phyloP scores from a whole-genome alignment of 2,888 invertebrate genomes.

The Octonoba sinensis region DNA sequence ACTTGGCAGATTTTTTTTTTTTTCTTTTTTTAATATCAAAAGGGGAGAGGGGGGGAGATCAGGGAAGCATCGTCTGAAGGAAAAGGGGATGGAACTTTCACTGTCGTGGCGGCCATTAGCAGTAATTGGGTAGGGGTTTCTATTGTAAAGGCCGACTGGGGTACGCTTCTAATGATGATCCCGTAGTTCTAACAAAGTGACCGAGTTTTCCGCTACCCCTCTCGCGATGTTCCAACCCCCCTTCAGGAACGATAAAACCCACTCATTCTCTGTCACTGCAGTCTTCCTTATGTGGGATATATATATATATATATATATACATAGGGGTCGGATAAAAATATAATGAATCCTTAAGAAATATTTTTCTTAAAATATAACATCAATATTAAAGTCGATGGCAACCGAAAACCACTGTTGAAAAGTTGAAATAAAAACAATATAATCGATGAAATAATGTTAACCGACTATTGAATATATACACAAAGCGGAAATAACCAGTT shows the following conservation, averaged over 20 bases:
- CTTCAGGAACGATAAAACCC: neutral
- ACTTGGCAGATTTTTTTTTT: neutral
- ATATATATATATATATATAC: no score
- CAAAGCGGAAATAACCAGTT: no score
- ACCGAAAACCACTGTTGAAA: no score
- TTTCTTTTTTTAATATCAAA: slow-evolving; percentile 7
- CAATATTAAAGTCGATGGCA: no score
- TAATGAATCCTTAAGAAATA: no score
- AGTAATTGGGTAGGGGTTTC: slow-evolving; percentile 44
- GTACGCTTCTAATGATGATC: slow-evolving; percentile 45
- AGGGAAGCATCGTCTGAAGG: neutral
- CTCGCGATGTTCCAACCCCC: slow-evolving; percentile 2
- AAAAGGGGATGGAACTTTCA: slow-evolving; percentile 29
- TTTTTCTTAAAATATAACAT: no score
- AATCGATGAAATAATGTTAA: no score
- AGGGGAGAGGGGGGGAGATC: neutral
- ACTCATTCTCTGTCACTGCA: no score
- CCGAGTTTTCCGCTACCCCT: slow-evolving; percentile 29
- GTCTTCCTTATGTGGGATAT: no score
- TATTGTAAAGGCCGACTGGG: neutral
- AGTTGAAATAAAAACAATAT: no score
- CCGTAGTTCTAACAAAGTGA: slow-evolving; percentile 58
- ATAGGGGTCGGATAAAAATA: no score
- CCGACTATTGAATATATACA: no score
- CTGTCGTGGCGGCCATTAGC: slow-evolving; percentile 48